phyloP scores from a whole-genome alignment of 2,888 invertebrate species.

The Mythimna vitellina region DNA sequence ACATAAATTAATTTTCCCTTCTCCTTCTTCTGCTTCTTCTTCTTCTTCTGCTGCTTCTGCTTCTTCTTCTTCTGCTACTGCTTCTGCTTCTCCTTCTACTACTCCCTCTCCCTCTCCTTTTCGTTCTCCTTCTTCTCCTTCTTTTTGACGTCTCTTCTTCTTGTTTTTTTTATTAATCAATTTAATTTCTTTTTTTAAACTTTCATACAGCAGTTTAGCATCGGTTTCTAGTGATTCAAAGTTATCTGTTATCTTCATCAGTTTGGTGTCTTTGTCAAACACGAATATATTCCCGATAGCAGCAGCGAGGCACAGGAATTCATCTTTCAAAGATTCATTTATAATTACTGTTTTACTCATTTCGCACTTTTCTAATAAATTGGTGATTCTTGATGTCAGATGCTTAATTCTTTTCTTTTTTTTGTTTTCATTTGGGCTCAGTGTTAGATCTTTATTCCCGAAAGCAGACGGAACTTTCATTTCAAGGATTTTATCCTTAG shows the following conservation, averaged over 20 bases:
- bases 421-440: not conserved
- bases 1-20: not conserved
- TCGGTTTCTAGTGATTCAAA: not conserved
- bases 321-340: not conserved
- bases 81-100: not conserved
- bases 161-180: not conserved
- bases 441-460: conserved; percentile 15
- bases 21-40: not conserved
- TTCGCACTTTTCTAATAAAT: not conserved
- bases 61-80: too few species aligned
- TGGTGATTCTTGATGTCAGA: too few species aligned
- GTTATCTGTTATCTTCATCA: conserved; percentile 1
- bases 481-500: not conserved
- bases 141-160: not conserved
- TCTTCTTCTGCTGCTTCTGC: too few species aligned
- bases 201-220: not conserved
- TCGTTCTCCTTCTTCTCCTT: not conserved
- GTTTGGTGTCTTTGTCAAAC: not conserved
- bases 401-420: not conserved
- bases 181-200: not conserved
- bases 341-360: not conserved
- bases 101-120: too few species aligned
- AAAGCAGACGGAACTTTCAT: conserved; percentile 3
- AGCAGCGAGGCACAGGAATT: too few species aligned
- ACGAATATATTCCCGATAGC: conserved; percentile 1